Conservation (phyloP, 2,888 invertebrate genomes). For the Melipona bicolor region DNA sequence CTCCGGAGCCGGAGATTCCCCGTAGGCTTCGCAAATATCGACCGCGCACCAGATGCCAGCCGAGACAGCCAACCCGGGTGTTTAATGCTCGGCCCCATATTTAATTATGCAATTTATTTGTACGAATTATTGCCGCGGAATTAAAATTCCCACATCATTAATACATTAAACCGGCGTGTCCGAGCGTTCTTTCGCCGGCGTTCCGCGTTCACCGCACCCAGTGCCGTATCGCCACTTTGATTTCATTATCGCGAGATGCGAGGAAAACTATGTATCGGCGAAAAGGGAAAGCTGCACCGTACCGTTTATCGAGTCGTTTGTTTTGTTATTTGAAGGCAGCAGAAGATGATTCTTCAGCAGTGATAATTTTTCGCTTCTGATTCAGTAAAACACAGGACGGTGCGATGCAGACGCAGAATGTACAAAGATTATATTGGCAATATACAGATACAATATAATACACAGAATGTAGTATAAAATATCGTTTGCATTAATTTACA, state of each 20-base stretch:
- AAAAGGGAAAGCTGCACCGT: not conserved
- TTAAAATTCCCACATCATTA: conserved; percentile 60
- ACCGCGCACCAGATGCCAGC: conserved; percentile 51
- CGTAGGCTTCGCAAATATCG: conserved; percentile 62
- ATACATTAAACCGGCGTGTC: conserved; percentile 29
- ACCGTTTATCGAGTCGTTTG: not conserved
- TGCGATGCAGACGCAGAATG: too few species aligned
- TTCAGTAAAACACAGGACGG: too few species aligned
- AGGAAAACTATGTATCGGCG: conserved; percentile 3
- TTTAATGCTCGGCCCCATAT: conserved; percentile 55
- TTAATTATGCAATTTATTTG: conserved; percentile 58
- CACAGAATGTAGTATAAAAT: too few species aligned
- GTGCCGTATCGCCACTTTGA: conserved; percentile 16
- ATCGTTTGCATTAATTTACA: too few species aligned
- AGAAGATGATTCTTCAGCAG: too few species aligned
- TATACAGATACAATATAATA: too few species aligned
- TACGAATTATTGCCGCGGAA: conserved; percentile 52
- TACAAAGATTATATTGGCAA: too few species aligned
- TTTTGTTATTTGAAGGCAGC: too few species aligned
- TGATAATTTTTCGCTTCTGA: too few species aligned
- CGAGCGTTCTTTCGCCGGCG: not conserved
- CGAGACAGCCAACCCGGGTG: conserved; percentile 37
- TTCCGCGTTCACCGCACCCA: conserved; percentile 16
- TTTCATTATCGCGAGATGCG: conserved; percentile 6
- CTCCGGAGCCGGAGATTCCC: conserved; percentile 52